Percentiles rank a stretch among this genome's conserved stretches.
These are phyloP conservation scores for Equus quagga DNA, from an alignment of 2,113 vertebrate species.

Conservation along the genomic window DNA sequence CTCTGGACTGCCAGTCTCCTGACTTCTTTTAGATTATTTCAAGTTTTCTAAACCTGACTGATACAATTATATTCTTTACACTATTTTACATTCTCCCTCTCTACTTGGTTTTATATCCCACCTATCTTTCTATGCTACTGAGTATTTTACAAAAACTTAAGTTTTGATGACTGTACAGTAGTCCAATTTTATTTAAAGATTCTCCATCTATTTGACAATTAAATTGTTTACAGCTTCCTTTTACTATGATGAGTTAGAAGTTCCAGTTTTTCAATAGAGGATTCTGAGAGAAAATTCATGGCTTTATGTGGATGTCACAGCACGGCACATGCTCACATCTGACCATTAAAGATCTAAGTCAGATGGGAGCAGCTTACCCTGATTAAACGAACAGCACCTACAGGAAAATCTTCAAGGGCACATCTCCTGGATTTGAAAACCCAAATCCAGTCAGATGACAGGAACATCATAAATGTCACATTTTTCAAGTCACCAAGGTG, in stretches of 20 bases:
- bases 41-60: neutral
- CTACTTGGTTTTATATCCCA: neutral
- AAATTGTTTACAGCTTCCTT: neutral
- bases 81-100: neutral
- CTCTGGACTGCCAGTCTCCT: neutral
- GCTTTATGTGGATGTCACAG: neutral
- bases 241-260: neutral
- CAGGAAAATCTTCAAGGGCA: neutral
- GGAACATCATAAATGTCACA: neutral
- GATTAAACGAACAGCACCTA: neutral
- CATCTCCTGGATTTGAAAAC: neutral
- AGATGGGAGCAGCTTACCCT: neutral
- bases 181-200: neutral
- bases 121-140: neutral
- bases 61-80: neutral
- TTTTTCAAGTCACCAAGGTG: neutral
- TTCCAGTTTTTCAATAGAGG: neutral
- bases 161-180: neutral
- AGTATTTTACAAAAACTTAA: constrained; percentile 21
- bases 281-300: neutral
- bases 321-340: neutral
- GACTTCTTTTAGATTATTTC: neutral
- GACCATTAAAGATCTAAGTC: neutral
- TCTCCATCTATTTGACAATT: neutral
- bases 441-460: neutral